Evolutionary conservation across 2,888 invertebrate species (phyloP), one percentile per base, ranked within the genome.

Genomic region (Lasioglossum zephyrum): DNA sequence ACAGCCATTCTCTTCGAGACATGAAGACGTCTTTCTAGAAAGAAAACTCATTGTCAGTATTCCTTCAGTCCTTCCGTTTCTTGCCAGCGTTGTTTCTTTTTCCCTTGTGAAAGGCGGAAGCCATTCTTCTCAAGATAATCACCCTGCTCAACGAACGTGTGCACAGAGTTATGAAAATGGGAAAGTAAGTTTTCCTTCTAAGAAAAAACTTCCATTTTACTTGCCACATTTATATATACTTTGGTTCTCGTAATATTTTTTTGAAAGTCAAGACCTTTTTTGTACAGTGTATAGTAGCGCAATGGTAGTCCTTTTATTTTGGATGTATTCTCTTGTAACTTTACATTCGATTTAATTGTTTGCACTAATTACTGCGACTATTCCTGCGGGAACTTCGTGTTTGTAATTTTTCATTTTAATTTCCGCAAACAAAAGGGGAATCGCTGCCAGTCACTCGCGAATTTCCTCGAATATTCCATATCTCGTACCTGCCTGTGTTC

Each of bases 111-210:
- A 49, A 74, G 72, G n/a, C 22, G 49, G 16, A 72, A 72, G 49
- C 49, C 18, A 75, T 16, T 70, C 39, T 41, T 31, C 31, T 31
- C 36, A n/a, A 47, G 44, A 49, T 82, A 79, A 82, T 82, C 70
- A 63, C 70, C 41, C 69, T 72, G 75, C 39, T 41, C 60, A 79
- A 70, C 75, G 80, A 70, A 83, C n/a, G 31, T 36, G 5, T 44
- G 39, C 39, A 70, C 57, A 57, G 57, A 82, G 36, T 47, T 69
- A 8, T 26, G 18, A n/a, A 63, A 2, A 53, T 47, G 36, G 8
- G 41, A 47, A 18, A 49, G n/a, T n/a, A 26, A 81, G 76, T 66
- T 83, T 76, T 83, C 16, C 16, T n/a, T 4, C 31, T 0, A 5
- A 31, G 31, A 18, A 16, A 16, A 31, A 63, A 63, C 6, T 31